Conservation (phyloP, 2,888 invertebrate genomes). For the Julus scandinavius region DNA sequence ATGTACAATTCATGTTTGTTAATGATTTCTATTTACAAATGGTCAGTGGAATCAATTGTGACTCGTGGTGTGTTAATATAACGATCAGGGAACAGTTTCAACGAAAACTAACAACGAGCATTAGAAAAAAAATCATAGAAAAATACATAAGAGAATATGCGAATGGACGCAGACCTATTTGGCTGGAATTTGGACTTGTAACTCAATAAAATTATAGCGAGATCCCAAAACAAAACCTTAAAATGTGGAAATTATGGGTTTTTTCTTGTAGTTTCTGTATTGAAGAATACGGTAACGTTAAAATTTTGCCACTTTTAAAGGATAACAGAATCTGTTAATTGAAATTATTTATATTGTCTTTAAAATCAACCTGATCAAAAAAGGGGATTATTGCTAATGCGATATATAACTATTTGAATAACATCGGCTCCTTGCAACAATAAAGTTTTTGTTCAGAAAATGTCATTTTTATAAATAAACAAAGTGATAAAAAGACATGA, state of each 20-base stretch:
- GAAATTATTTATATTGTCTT: not conserved
- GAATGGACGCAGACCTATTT: not conserved
- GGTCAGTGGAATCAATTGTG: constrained; percentile 31
- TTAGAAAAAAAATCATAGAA: constrained; percentile 30
- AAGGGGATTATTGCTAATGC: constrained; percentile 13
- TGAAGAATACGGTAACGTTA: not conserved
- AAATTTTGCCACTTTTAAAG: not conserved
- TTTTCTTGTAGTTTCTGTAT: not conserved
- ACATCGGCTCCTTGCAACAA: not conserved
- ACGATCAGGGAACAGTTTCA: constrained; percentile 39
- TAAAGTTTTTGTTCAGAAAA: constrained; percentile 34
- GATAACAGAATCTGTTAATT: no score
- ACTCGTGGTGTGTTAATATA: constrained; percentile 28
- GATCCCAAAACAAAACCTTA: not conserved
- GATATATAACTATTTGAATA: constrained; percentile 28
- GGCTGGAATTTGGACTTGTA: not conserved
- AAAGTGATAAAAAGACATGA: constrained; percentile 6
- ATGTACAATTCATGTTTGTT: constrained; percentile 44
- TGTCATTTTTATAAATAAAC: constrained; percentile 38
- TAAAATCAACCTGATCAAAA: not conserved
- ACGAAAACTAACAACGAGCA: constrained; percentile 42
- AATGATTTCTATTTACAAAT: constrained; percentile 49
- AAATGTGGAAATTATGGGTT: not conserved
- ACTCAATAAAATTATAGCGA: not conserved
- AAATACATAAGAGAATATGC: constrained; percentile 29